phyloP scores from a whole-genome alignment of 2,888 invertebrate species.

The Chesias legatella region DNA sequence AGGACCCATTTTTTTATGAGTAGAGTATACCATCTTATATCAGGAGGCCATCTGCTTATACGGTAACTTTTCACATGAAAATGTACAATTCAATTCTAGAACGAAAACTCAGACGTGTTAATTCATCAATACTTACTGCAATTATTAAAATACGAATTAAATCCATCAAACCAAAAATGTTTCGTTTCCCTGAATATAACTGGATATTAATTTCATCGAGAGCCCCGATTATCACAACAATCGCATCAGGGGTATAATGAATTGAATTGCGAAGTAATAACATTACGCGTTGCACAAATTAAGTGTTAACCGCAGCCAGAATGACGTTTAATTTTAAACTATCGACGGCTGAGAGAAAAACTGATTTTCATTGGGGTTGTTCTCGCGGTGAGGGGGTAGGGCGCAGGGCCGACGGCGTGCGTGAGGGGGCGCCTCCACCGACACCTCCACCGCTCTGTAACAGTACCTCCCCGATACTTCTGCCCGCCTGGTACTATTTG shows the following conservation, averaged over 20 bases:
- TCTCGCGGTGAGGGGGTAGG: constrained; percentile 46
- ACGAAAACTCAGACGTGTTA: constrained; percentile 8
- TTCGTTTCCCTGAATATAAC: constrained; percentile 43
- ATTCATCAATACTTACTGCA: constrained; percentile 22
- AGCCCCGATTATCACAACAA: constrained; percentile 64
- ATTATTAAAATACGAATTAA: constrained; percentile 33
- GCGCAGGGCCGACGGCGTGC: constrained; percentile 26
- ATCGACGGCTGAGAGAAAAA: constrained; percentile 68
- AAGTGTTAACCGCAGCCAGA: constrained; percentile 72
- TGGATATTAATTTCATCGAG: constrained; percentile 72
- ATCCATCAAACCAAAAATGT: constrained; percentile 40
- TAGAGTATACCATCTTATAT: no score
- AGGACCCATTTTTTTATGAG: no score
- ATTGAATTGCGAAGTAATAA: constrained; percentile 73
- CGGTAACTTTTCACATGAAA: no score
- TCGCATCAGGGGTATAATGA: constrained; percentile 66
- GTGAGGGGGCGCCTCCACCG: constrained; percentile 30
- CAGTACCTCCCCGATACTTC: constrained; percentile 42
- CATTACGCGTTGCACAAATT: constrained; percentile 71
- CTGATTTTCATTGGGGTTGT: constrained; percentile 61
- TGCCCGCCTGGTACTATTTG: constrained; percentile 73
- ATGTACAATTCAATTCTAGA: constrained; percentile 5
- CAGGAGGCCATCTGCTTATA: no score
- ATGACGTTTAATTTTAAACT: constrained; percentile 78
- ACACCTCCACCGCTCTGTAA: constrained; percentile 43